These are phyloP conservation scores for Cotesia typhae DNA, from an alignment of 1,140 invertebrate species.

Conservation along the genomic window DNA sequence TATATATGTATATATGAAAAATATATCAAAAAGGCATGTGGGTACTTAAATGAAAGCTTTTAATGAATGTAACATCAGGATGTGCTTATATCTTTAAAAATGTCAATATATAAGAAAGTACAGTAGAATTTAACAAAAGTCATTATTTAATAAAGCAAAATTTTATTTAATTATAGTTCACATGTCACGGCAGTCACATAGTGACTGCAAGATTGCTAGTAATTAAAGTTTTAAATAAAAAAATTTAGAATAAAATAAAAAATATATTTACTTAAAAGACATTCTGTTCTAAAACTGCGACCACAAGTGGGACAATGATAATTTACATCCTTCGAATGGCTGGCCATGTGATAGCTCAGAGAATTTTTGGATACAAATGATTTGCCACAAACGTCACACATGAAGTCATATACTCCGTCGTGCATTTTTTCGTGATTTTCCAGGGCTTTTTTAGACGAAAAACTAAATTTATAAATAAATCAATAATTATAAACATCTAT, in stretches of 20 bases:
- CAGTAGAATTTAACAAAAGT: too few relatives aligned
- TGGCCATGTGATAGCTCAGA: slow-evolving; percentile 62
- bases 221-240: too few relatives aligned
- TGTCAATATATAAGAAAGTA: too few relatives aligned
- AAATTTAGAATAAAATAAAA: slow-evolving; percentile 9
- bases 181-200: too few relatives aligned
- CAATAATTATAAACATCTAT: slow-evolving; percentile 9
- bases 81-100: too few relatives aligned
- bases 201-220: too few relatives aligned
- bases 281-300: slow-evolving; percentile 47
- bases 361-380: slow-evolving; percentile 52
- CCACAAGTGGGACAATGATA: slow-evolving; percentile 60
- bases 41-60: too few relatives aligned
- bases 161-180: too few relatives aligned
- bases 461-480: slow-evolving; percentile 36
- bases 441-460: slow-evolving; percentile 41
- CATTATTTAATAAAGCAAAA: too few relatives aligned
- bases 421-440: slow-evolving; percentile 50
- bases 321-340: slow-evolving; percentile 66
- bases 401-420: slow-evolving; percentile 50
- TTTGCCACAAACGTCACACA: slow-evolving; percentile 56
- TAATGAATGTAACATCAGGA: too few relatives aligned
- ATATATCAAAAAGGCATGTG: too few relatives aligned
- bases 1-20: too few relatives aligned
- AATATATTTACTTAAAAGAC: slow-evolving; percentile 47